Evolutionary conservation across 37 sponge, comb jelly and placozoan genomes (phyloP).

Genomic region (Diacarnus erythraeanus): DNA sequence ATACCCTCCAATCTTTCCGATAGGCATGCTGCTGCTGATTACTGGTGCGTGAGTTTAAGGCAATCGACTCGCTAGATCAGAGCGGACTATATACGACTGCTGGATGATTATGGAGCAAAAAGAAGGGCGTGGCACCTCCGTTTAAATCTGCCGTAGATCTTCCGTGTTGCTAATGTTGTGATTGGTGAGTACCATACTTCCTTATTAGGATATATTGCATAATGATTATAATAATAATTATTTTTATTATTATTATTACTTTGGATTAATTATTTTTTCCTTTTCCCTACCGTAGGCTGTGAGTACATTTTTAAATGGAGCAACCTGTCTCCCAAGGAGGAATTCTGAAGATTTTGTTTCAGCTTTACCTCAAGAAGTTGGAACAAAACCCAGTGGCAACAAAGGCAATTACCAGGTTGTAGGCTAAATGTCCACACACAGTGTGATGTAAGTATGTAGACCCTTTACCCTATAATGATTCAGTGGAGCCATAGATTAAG

Average conservation of each 20-base stretch:
- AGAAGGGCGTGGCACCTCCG: conserved; percentile 31
- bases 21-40: conserved; percentile 68
- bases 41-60: neutral
- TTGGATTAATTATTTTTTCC: too few species aligned
- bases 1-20: conserved; percentile 66
- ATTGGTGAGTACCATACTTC: conserved; percentile 48
- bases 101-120: neutral
- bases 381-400: conserved; percentile 46
- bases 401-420: conserved; percentile 67
- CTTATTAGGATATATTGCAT: conserved; percentile 18
- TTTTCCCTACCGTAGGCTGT: too few species aligned
- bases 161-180: conserved; percentile 5
- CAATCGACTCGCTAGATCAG: neutral
- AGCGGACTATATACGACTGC: neutral
- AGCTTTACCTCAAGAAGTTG: conserved; percentile 33
- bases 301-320: too few species aligned
- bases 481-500: too few species aligned
- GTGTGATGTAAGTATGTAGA: too few species aligned
- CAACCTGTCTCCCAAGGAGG: too few species aligned
- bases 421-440: neutral
- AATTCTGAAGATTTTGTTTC: neutral
- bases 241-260: too few species aligned
- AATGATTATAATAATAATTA: too few species aligned
- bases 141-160: neutral
- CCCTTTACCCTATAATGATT: too few species aligned